Evolutionary conservation across 1,140 invertebrate genomes (phyloP).

Genomic region (Brachionus paranguensis): DNA sequence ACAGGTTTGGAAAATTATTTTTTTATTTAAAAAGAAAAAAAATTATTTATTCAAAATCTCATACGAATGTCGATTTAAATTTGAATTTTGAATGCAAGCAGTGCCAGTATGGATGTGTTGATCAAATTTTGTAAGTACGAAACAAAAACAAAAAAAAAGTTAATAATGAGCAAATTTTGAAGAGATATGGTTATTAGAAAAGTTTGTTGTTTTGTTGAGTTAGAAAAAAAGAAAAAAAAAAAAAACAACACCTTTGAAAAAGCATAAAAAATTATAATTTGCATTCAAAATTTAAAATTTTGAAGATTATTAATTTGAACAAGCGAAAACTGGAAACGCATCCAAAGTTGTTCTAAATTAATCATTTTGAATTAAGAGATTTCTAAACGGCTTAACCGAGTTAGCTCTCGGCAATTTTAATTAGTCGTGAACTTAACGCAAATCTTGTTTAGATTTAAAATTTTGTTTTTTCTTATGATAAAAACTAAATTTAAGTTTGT

Average conservation of each 20-base stretch:
- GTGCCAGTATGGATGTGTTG: neutral
- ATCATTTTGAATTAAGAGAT: neutral
- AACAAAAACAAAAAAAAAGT: neutral
- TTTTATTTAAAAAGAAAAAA: neutral
- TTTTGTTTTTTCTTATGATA: neutral
- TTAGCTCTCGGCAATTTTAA: neutral
- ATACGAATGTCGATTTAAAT: conserved; percentile 24
- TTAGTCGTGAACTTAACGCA: conserved; percentile 1
- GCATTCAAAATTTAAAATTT: conserved; percentile 24
- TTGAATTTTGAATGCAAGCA: neutral
- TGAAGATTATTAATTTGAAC: conserved; percentile 9
- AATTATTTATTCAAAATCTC: neutral
- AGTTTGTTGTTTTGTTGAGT: neutral
- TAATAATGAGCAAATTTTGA: conserved; percentile 21
- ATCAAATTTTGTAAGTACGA: neutral
- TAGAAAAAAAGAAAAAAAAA: neutral
- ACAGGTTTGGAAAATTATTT: neutral
- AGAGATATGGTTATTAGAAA: neutral
- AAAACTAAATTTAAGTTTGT: neutral
- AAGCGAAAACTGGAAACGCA: neutral
- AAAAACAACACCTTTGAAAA: conserved; percentile 9
- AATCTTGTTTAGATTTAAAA: conserved; percentile 30
- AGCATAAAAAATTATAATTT: conserved; percentile 35
- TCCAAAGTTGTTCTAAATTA: neutral
- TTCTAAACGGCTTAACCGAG: neutral